Percentiles rank a stretch among this genome's conserved stretches.
Conservation (phyloP, 2,888 invertebrate genomes). For the Cecidostiba fungosa region DNA sequence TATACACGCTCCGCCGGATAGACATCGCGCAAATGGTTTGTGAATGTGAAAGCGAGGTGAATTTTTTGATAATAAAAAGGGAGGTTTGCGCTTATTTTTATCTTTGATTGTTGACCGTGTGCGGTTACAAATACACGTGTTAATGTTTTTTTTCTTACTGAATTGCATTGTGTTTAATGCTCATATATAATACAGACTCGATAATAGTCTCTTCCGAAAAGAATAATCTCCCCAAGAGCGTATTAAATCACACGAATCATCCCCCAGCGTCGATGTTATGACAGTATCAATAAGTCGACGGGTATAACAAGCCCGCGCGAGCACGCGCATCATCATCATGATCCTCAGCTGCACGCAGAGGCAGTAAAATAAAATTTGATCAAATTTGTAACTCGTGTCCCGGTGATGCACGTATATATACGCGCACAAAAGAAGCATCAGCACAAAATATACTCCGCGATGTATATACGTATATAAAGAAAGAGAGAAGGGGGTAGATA, state of each 20-base stretch:
- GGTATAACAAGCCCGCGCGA: slow-evolving; percentile 45
- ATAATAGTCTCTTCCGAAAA: no score
- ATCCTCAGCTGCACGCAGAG: background rate
- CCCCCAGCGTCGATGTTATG: slow-evolving; percentile 15
- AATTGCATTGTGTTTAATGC: no score
- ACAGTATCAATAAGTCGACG: slow-evolving; percentile 50
- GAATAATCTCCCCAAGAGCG: background rate
- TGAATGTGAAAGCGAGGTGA: background rate
- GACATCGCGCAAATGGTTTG: background rate
- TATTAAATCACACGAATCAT: background rate
- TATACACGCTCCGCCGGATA: background rate
- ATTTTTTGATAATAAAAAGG: background rate
- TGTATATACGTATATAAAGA: background rate
- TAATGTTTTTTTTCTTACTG: no score
- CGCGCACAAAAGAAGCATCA: background rate
- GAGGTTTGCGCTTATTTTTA: background rate
- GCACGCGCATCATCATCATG: background rate
- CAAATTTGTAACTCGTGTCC: slow-evolving; percentile 39
- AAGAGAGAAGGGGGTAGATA: background rate
- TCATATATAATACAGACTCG: no score
- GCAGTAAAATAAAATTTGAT: slow-evolving; percentile 43
- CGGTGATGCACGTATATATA: background rate
- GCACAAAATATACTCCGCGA: background rate
- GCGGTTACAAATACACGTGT: no score
- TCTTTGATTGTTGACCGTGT: background rate